Evolutionary conservation across 1,140 invertebrate genomes (phyloP).

Genomic region (Plectrocnemia conspersa): DNA sequence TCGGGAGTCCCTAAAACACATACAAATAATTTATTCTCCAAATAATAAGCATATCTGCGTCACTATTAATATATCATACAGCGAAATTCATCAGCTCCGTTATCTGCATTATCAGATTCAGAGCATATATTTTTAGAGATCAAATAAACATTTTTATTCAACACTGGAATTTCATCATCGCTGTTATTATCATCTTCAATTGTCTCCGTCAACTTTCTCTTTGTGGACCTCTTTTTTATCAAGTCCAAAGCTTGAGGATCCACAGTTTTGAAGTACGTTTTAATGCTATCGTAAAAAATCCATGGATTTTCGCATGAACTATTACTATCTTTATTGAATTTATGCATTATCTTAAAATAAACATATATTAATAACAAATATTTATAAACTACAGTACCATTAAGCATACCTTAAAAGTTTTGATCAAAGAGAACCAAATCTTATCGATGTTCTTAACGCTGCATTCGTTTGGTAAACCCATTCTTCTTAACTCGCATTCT

Average conservation of each 20-base stretch:
- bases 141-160: too few species aligned
- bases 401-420: slow-evolving; percentile 27
- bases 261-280: not conserved
- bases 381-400: not conserved
- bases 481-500: slow-evolving; percentile 16
- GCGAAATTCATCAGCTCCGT: slow-evolving; percentile 10
- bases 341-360: not conserved
- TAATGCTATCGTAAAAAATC: slow-evolving; percentile 3
- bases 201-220: not conserved
- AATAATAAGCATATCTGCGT: slow-evolving; percentile 14
- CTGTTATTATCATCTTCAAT: not conserved
- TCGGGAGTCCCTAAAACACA: slow-evolving; percentile 24
- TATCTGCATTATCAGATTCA: not conserved
- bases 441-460: slow-evolving; percentile 22
- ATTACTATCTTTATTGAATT: not conserved
- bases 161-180: too few species aligned
- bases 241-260: not conserved
- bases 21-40: slow-evolving; percentile 9
- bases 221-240: not conserved
- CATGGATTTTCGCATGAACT: not conserved
- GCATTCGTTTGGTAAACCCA: slow-evolving; percentile 23
- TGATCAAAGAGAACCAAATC: slow-evolving; percentile 26
- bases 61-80: slow-evolving; percentile 15
- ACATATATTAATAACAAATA: not conserved
- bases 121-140: too few species aligned